Evolutionary conservation across 2,888 invertebrate species (phyloP).

Genomic region (Beris chalybata): DNA sequence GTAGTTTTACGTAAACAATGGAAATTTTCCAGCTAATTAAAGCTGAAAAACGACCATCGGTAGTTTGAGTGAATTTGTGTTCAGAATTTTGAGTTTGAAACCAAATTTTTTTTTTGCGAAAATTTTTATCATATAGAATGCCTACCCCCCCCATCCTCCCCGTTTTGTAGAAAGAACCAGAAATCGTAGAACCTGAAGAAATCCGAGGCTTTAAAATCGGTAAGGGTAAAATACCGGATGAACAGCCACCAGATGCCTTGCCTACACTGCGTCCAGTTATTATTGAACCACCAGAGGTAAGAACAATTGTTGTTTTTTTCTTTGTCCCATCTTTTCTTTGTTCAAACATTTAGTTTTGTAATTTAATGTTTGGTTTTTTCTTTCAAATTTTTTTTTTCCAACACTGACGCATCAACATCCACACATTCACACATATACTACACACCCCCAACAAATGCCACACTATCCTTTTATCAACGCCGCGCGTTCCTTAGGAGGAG

Average conservation of each 20-base stretch:
- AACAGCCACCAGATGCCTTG: conserved; percentile 46
- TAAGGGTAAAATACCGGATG: conserved; percentile 52
- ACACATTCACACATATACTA: conserved; percentile 12
- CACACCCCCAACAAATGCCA: not conserved
- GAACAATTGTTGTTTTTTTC: conserved; percentile 7
- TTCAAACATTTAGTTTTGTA: not conserved
- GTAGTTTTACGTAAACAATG: too few species aligned
- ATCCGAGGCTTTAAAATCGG: conserved; percentile 49
- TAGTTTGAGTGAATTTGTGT: too few species aligned
- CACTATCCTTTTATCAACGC: not conserved
- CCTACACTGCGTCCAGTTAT: conserved; percentile 53
- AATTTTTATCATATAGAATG: not conserved
- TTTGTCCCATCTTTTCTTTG: not conserved
- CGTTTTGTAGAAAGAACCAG: conserved; percentile 31
- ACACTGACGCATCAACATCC: not conserved
- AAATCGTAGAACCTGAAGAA: conserved; percentile 45
- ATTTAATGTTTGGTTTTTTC: conserved; percentile 11
- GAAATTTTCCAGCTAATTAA: too few species aligned
- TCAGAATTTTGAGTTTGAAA: not conserved
- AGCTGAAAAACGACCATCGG: too few species aligned
- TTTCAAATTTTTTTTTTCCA: not conserved
- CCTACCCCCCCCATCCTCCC: not conserved
- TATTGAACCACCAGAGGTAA: conserved; percentile 52
- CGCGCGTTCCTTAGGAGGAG: conserved; percentile 2
- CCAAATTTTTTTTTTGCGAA: not conserved